Evolutionary conservation across 2,888 invertebrate species (phyloP), one percentile per base, ranked within the genome.

Genomic region (Halictus quadricinctus): DNA sequence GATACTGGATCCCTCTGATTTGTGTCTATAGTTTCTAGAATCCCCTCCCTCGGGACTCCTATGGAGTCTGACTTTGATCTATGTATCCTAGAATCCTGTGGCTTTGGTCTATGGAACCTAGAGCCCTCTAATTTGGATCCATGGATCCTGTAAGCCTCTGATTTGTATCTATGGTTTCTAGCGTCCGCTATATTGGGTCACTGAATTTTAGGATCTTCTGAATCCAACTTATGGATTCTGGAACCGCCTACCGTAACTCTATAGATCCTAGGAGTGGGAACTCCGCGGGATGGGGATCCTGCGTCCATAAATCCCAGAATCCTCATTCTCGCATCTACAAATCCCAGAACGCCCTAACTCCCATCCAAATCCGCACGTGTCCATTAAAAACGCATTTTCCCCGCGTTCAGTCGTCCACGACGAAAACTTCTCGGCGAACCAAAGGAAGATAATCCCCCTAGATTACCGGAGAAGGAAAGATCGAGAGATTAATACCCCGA

Each of bases 401-500:
- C 13, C 1, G 2, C 25, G 0, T 29, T n/a, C 25, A 7, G 15
- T 25, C 60, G n/a, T 25, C 25, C 29, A 15, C 64, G 7, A 25
- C 7, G 29, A 7, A 36, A 36, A 41, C 13, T 69, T 36, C 69
- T 21, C 36, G 18, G 8, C 21, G 21, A 41, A 69, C 64, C 29
- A 15, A 29, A 29, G 10, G 64, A 15, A 2, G 29, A 25, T 64
- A 64, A 15, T 29, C 60, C 25, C 13, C 25, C 10, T 25, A 25
- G 64, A 64, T 15, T 15, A 25, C n/a, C 29, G 29, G 64, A 29
- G 36, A 66, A 66, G 36, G 36, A 82, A 74, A 36, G 74, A 81
- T 79, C 29, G 66, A 0, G 36, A 78, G 80, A 80, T 80, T 92
- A 91, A 92, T 92, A 91, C 87, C 79, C 83, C 88, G 90, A 54